phyloP scores from a whole-genome alignment of 2,113 vertebrate species.

The Thryonomys swinderianus region DNA sequence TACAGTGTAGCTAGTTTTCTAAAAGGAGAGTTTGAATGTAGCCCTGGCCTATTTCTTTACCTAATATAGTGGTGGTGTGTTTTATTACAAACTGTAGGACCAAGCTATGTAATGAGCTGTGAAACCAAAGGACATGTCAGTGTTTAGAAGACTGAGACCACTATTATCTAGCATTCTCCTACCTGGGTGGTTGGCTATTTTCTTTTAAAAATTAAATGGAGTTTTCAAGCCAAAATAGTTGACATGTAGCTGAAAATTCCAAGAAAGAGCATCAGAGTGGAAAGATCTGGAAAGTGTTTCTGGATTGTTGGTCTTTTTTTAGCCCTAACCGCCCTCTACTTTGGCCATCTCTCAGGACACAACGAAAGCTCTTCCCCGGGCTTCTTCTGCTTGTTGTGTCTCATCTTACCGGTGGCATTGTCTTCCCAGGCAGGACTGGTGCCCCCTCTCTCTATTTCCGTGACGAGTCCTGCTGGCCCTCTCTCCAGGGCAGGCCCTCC shows the following conservation, averaged over 20 bases:
- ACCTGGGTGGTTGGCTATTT: not conserved
- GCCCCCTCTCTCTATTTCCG: not conserved
- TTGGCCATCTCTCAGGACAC: not conserved
- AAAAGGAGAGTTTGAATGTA: constrained; percentile 24
- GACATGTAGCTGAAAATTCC: not conserved
- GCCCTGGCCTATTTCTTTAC: not conserved
- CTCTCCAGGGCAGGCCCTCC: not conserved
- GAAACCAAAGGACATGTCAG: not conserved
- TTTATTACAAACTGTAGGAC: constrained; percentile 50
- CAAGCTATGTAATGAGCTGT: not conserved
- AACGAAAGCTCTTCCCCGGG: not conserved
- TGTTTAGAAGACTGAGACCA: not conserved
- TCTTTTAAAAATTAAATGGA: constrained; percentile 38
- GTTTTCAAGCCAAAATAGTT: constrained; percentile 30
- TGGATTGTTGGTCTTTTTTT: not conserved
- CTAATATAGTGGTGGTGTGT: not conserved
- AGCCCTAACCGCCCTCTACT: not conserved
- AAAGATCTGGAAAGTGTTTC: not conserved
- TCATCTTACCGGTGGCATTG: not conserved
- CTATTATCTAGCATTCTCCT: not conserved
- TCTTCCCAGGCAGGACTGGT: not conserved
- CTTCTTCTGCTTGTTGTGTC: not conserved
- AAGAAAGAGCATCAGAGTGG: not conserved
- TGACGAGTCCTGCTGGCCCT: not conserved
- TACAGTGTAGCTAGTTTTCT: constrained; percentile 31